phyloP scores from a whole-genome alignment of 2,888 invertebrate species.

The Volucella bombylans region DNA sequence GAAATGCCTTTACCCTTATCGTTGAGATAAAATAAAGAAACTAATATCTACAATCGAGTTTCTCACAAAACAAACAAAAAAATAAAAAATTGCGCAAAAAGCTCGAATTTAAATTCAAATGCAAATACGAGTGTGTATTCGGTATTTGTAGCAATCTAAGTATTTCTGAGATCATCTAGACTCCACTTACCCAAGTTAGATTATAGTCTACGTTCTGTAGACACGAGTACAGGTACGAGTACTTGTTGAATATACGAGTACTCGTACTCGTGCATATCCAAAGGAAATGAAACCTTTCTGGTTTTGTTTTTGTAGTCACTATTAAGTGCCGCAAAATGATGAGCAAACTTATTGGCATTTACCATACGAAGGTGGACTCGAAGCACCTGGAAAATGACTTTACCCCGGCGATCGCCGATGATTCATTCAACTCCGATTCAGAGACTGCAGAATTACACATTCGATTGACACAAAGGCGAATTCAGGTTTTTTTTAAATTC shows the following conservation, averaged over 20 bases:
- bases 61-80: background rate
- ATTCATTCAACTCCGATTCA: constrained; percentile 41
- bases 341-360: constrained; percentile 69
- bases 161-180: constrained; percentile 9
- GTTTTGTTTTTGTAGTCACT: background rate
- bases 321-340: constrained; percentile 38
- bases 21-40: background rate
- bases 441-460: background rate
- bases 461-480: constrained; percentile 50
- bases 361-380: constrained; percentile 47
- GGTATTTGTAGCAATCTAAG: too few species aligned
- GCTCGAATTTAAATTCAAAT: background rate
- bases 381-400: constrained; percentile 57
- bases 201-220: constrained; percentile 6
- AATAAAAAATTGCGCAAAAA: background rate
- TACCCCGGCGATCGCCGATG: constrained; percentile 46
- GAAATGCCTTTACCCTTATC: background rate
- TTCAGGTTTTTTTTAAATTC: too few species aligned
- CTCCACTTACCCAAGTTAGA: constrained; percentile 34
- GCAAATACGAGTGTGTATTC: background rate
- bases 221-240: background rate
- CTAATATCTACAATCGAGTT: background rate
- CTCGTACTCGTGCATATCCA: too few species aligned
- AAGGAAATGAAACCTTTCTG: background rate
- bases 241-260: constrained; percentile 33